These are phyloP conservation scores for Crotalus horridus DNA, from an alignment of 2,113 vertebrate species.

Conservation along the genomic window DNA sequence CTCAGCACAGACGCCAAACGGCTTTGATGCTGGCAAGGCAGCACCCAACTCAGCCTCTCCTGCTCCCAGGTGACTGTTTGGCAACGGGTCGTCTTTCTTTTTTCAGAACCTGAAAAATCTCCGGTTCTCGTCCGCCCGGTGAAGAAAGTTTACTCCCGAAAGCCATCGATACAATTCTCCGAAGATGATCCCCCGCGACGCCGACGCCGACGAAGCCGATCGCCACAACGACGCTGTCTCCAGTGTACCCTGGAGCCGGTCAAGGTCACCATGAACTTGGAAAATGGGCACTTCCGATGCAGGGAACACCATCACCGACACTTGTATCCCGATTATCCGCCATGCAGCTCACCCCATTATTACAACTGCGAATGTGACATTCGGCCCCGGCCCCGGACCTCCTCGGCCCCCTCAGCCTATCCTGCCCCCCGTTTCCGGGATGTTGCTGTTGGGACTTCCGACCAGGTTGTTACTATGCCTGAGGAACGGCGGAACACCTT, in stretches of 20 bases:
- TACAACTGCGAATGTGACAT: not conserved
- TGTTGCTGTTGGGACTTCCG: not conserved
- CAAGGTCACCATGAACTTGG: not conserved
- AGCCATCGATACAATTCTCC: accelerated
- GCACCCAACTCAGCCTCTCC: accelerated
- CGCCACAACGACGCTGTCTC: not conserved
- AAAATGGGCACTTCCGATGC: not conserved
- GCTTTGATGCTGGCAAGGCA: not conserved
- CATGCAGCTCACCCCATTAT: not conserved
- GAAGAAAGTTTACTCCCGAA: not conserved
- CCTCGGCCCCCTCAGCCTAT: not conserved
- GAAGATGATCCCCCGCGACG: not conserved
- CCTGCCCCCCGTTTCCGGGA: not conserved
- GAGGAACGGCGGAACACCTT: not conserved
- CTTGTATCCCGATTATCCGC: not conserved
- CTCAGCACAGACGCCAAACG: accelerated
- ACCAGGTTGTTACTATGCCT: not conserved
- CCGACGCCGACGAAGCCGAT: accelerated
- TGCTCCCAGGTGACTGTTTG: not conserved
- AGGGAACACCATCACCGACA: not conserved
- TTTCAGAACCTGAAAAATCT: not conserved
- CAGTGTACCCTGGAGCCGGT: not conserved
- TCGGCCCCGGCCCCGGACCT: not conserved
- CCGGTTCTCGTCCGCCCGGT: not conserved
- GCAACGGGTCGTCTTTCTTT: not conserved